Conservation (phyloP, 2,888 invertebrate species). For the Papilio gigon region DNA sequence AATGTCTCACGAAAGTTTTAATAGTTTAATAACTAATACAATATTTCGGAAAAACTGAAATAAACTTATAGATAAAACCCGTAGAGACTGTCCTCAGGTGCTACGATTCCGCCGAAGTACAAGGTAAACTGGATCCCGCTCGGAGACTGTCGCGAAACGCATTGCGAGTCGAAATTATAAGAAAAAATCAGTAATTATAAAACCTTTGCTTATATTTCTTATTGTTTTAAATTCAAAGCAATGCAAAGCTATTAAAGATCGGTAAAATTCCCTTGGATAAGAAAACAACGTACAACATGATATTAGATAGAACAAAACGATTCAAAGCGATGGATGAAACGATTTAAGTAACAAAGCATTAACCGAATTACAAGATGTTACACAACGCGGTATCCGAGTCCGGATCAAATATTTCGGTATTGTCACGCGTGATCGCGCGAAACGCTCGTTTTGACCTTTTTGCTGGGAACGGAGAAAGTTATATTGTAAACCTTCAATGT, state of each 20-base stretch:
- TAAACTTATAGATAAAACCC: conserved; percentile 27
- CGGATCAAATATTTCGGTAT: conserved; percentile 56
- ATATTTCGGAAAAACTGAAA: not conserved
- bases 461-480: conserved; percentile 38
- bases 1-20: too few relatives aligned
- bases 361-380: conserved; percentile 41
- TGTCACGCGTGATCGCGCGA: conserved; percentile 58
- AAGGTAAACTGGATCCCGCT: conserved; percentile 58
- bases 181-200: conserved; percentile 18
- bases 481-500: conserved; percentile 24
- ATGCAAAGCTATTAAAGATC: too few relatives aligned
- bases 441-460: conserved; percentile 36
- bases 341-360: conserved; percentile 41
- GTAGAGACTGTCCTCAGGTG: conserved; percentile 42
- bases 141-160: conserved; percentile 10
- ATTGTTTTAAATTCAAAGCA: conserved; percentile 6
- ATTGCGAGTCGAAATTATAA: conserved; percentile 34
- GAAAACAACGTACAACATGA: too few relatives aligned
- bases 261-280: too few relatives aligned
- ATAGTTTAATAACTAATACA: too few relatives aligned
- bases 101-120: conserved; percentile 57
- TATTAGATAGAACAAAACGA: not conserved
- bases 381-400: conserved; percentile 50
- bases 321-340: conserved; percentile 16
- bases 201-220: conserved; percentile 12